phyloP scores from a whole-genome alignment of 1,140 invertebrate genomes.

The Musca domestica region DNA sequence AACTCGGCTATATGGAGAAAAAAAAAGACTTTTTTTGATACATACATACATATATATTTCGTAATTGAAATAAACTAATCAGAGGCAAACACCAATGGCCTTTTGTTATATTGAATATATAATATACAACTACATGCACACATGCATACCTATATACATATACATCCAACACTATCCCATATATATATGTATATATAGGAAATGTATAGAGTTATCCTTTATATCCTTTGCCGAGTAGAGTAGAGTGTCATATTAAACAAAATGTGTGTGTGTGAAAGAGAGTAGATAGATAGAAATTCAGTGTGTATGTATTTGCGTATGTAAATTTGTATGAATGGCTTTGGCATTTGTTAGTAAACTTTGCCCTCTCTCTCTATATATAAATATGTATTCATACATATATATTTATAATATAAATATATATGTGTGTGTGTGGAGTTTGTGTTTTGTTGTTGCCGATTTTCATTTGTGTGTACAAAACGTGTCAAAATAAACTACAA shows the following conservation, averaged over 20 bases:
- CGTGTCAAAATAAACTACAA: constrained; percentile 9
- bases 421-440: neutral
- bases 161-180: no score
- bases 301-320: neutral
- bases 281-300: no score
- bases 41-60: no score
- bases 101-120: constrained; percentile 1
- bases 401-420: neutral
- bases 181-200: neutral
- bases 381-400: neutral
- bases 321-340: neutral
- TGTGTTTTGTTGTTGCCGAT: neutral
- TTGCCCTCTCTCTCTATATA: neutral
- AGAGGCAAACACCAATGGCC: constrained; percentile 2
- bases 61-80: no score
- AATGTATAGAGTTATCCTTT: no score
- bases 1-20: no score
- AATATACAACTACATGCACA: neutral
- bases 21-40: no score
- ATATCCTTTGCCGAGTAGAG: no score
- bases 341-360: neutral
- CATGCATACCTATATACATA: neutral
- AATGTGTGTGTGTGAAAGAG: no score
- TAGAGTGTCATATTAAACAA: no score
- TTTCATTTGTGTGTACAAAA: neutral